phyloP scores from a whole-genome alignment of 2,797 vertebrate species.

The Austrolebias charrua region DNA sequence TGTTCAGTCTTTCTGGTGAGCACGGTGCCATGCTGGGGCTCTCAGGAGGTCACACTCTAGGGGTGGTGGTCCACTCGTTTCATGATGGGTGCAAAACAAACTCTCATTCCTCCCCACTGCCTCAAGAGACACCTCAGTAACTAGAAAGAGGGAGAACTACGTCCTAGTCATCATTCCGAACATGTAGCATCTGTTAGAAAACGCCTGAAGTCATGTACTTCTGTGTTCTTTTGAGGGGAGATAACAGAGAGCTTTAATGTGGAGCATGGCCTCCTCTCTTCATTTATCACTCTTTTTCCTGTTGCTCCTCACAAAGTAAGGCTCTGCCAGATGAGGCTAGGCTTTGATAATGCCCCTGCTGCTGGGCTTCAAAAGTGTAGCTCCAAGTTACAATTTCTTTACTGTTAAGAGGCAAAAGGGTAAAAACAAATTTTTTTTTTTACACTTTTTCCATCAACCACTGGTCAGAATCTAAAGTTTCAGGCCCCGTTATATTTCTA shows the following conservation, averaged over 20 bases:
- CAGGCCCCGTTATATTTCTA: conserved; percentile 18
- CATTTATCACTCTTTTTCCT: conserved; percentile 33
- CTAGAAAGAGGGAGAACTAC: conserved; percentile 61
- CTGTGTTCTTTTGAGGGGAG: conserved; percentile 51
- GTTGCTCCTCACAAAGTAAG: conserved; percentile 30
- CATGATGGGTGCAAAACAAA: conserved; percentile 69
- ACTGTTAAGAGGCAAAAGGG: too few species aligned
- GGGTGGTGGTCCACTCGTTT: conserved; percentile 42
- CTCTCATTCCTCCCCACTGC: conserved; percentile 67
- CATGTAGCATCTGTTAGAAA: conserved; percentile 77
- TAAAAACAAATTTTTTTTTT: too few species aligned
- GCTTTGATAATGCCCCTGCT: conserved; percentile 51
- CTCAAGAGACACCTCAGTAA: conserved; percentile 83
- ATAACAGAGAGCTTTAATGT: conserved; percentile 65
- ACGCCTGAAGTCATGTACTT: conserved; percentile 45
- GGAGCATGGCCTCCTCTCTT: conserved; percentile 45
- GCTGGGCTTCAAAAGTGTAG: conserved; percentile 53
- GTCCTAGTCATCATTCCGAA: conserved; percentile 66
- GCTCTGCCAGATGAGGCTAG: conserved; percentile 40
- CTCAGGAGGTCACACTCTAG: conserved; percentile 29
- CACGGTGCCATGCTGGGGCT: conserved; percentile 30
- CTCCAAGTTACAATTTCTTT: conserved; percentile 43
- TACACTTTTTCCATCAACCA: not conserved
- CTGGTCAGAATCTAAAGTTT: conserved; percentile 24
- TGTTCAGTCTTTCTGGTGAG: conserved; percentile 40